These are phyloP conservation scores for Papilio protenor DNA, from an alignment of 2,888 invertebrate species.

Conservation along the genomic window DNA sequence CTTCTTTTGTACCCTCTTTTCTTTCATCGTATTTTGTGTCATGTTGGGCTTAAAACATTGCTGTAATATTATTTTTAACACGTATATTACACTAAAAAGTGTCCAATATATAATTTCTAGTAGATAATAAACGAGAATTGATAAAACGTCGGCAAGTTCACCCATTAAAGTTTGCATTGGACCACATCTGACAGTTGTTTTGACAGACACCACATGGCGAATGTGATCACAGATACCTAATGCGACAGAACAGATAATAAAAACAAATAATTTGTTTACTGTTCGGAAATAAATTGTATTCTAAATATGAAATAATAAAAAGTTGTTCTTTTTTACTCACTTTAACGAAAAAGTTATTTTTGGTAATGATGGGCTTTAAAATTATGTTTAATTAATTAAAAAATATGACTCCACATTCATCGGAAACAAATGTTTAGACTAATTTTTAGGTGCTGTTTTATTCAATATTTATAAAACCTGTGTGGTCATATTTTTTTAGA, in stretches of 20 bases:
- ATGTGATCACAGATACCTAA: background rate
- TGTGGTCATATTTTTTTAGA: no score
- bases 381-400: no score
- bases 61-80: constrained; percentile 55
- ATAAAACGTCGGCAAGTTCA: constrained; percentile 61
- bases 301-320: background rate
- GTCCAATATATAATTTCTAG: constrained; percentile 58
- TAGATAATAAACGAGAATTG: constrained; percentile 63
- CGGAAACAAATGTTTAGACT: no score
- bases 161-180: constrained; percentile 45
- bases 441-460: no score
- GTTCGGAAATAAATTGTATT: background rate
- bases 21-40: constrained; percentile 70
- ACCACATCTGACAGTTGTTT: constrained; percentile 69
- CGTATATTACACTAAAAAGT: constrained; percentile 51
- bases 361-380: no score
- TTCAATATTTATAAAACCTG: no score
- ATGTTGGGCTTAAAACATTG: constrained; percentile 65
- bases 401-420: no score
- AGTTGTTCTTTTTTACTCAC: no score
- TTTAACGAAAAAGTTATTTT: background rate
- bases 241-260: background rate
- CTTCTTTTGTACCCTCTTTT: constrained; percentile 61
- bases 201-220: constrained; percentile 52
- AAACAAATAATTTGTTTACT: background rate